Conservation (phyloP, 2,888 invertebrate species). For the Oscheius onirici region DNA sequence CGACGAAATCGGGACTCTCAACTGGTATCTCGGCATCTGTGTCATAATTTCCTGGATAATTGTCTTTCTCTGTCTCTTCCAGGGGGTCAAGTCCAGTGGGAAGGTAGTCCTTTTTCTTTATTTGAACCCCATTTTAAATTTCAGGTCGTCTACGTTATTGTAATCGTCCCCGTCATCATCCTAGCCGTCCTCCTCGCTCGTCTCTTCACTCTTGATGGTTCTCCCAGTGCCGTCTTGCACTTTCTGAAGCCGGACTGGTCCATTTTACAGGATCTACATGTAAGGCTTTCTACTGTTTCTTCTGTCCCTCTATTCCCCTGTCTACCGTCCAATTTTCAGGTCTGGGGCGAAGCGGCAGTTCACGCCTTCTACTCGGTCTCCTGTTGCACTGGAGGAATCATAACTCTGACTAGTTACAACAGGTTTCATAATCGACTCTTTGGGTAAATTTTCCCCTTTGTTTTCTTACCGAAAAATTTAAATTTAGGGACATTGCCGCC, state of each 20-base stretch:
- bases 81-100: slow-evolving; percentile 84
- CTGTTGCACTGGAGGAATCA: slow-evolving; percentile 87
- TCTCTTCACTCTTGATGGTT: slow-evolving; percentile 83
- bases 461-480: background rate
- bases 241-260: slow-evolving; percentile 79
- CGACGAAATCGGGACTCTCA: slow-evolving; percentile 69
- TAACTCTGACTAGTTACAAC: slow-evolving; percentile 86
- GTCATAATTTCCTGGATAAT: slow-evolving; percentile 83
- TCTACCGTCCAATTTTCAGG: slow-evolving; percentile 73
- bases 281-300: no score
- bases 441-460: slow-evolving; percentile 75
- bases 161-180: slow-evolving; percentile 74
- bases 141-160: slow-evolving; percentile 75
- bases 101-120: no score
- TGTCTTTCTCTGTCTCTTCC: slow-evolving; percentile 82
- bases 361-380: slow-evolving; percentile 88
- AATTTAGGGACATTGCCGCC: slow-evolving; percentile 80
- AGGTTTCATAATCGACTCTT: slow-evolving; percentile 85
- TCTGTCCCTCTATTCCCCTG: no score
- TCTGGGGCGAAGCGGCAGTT: slow-evolving; percentile 85
- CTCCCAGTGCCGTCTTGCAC: slow-evolving; percentile 82
- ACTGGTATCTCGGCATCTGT: slow-evolving; percentile 80
- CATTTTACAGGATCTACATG: slow-evolving; percentile 77
- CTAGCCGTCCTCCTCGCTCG: slow-evolving; percentile 80
- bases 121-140: background rate